Base-by-base conservation (phyloP, 2,888 invertebrate species). In the Pseudococcus longispinus region DNA sequence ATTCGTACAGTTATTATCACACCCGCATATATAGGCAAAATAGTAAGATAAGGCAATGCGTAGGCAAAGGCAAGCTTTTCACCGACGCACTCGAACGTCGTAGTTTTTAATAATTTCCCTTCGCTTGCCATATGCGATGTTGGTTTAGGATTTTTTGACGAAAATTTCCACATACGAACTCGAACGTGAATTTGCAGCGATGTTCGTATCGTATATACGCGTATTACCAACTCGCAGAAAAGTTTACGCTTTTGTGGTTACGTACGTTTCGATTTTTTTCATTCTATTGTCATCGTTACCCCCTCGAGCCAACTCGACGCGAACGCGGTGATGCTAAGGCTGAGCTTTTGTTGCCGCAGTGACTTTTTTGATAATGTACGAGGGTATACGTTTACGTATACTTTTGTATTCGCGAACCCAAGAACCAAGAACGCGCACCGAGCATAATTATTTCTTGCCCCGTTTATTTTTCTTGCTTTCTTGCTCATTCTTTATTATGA, bases 221-320 rank as follows among this genome's bases (percentile, higher is more conserved):
- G 37, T 37, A 37, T 37, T 37, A 37, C 37, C 9, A 46, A 60
- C 60, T 60, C 60, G 60, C 15, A n/a, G 60, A 60, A 60, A 60
- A 60, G n/a, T 60, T 60, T 60, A 60, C 60, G 60, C 60, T 60
- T 51, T 60, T 60, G 60, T 60, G 60, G 60, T 60, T 60, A 60
- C 20, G 60, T 60, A 60, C 8, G 20, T 60, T 60, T 60, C 60
- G 60, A 60, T 60, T 60, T 60, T 60, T 60, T 37, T 23, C 60
- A 46, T 46, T 60, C 60, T 9, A 60, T 60, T 60, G 60, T 60
- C 60, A 60, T 23, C 60, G 23, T 60, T 23, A 46, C 60, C 60
- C 60, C 20, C 60, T 60, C 60, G 23, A 20, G 5, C 60, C 60
- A 0, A 0, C 18, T 4, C 8, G 8, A 9, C 8, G 0, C 37